Conservation (phyloP, 2,113 vertebrate species). For the Nanorana parkeri region DNA sequence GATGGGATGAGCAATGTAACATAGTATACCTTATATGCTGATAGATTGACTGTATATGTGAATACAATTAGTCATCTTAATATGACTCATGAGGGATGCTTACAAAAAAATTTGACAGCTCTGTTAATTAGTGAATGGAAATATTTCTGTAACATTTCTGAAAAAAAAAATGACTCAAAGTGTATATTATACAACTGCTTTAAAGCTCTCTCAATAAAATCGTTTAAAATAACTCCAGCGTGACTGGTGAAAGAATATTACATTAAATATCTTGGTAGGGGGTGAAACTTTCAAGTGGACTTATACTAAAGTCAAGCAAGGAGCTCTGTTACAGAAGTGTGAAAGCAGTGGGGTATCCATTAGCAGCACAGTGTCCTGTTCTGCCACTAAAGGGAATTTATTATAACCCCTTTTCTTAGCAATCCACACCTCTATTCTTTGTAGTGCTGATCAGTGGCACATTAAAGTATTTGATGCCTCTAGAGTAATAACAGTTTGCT, state of each 20-base stretch:
- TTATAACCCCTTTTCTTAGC: neutral
- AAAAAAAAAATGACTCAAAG: neutral
- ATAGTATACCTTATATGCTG: too few species aligned
- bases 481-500: too few species aligned
- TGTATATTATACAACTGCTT: neutral
- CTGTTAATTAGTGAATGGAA: conserved; percentile 25
- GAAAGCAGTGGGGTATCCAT: conserved; percentile 26
- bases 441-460: neutral
- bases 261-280: neutral
- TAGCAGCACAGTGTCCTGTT: neutral
- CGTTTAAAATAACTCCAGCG: neutral
- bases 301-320: neutral
- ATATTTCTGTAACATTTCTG: conserved; percentile 21
- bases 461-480: too few species aligned
- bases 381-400: conserved; percentile 3
- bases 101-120: conserved; percentile 11
- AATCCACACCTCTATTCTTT: neutral
- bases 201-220: neutral
- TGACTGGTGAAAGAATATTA: neutral
- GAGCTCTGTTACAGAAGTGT: conserved; percentile 1
- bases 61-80: neutral
- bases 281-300: conserved; percentile 17
- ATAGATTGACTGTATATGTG: too few species aligned
- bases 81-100: conserved; percentile 30
- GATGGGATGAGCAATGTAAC: too few species aligned